Evolutionary conservation across 2,113 vertebrate genomes (phyloP), one percentile per base, ranked within the genome.

Genomic region (Okapia johnstoni): DNA sequence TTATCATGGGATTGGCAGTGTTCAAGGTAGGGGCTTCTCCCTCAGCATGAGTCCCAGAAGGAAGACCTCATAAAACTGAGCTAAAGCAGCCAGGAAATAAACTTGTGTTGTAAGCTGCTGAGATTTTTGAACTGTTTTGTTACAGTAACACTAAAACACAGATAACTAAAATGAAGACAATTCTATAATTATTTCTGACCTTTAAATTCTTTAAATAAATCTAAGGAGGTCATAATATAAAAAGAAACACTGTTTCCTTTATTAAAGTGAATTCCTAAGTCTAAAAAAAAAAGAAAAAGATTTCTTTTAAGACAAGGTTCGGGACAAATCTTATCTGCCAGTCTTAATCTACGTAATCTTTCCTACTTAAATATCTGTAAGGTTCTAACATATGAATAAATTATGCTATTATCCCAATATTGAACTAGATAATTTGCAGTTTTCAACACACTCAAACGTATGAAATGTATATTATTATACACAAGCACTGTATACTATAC

Each of bases 381-480:
- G 21, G 7, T 66, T 93, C 55, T 63, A 90, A 90, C 7, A 86
- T 87, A 10, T 63, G 28, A 91, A 93, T 80, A 91, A 97, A 90
- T 90, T 14, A 86, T 93, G 7, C 14, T 61, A 57, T 55, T 85
- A 61, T 86, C 50, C 33, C 54, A 96, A 88, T 90, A 88, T n/a
- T 97, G 81, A 90, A 85, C 21, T 50, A 95, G 58, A 93, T 73
- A 90, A 93, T 9, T 77, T 76, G 6, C 8, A 81, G 52, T 94
- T 97, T 86, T 70, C 81, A 96, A 85, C 58, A 85, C 2, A 76
- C 7, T 84, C 61, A 92, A 79, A 85, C 10, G 73, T 73, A 93
- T 92, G 70, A 93, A 96, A 94, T 89, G 76, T 89, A 89, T 50
- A 61, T 55, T 86, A 57, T 94, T 87, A 93, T 54, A 83, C 3